Base-by-base conservation (phyloP, 2,113 vertebrate species). In the Falcunculus frontatus region DNA sequence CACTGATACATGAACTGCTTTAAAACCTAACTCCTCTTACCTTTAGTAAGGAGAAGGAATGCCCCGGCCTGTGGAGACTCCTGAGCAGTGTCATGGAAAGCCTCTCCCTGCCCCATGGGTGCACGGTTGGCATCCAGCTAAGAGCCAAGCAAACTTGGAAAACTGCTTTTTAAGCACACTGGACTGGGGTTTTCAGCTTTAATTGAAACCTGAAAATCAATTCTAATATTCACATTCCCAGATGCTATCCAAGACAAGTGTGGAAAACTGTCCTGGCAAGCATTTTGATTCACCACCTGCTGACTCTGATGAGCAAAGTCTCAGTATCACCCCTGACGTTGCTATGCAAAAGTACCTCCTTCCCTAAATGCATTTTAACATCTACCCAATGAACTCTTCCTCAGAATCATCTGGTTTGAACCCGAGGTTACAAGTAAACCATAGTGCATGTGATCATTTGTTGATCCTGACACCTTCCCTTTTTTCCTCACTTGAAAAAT, bases 11-110 rank as follows among this genome's bases (percentile, higher is more conserved):
- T 67, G 49, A 95, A 95, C 62, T 70, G 74, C 87, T 89, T 92
- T 59, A 83, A 87, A 96, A 93, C 76, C 76, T 73, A 94, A 95
- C 96, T 97, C 86, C 88, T 89, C 83, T 91, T 84, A 87, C 78
- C 80, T 85, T 63, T 44, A 69, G 80, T 49, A 78, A 83, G 63
- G 62, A 97, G 75, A 79, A 65, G 89, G 72, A 82, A 87, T 64
- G 47, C 50, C 96, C 95, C 92, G 78, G 76, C 59, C 74, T 85
- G 18, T 4, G 5, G 33, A 55, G 65, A 37, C 21, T 88, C 33
- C 52, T 49, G 8, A 7, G 41, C 9, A 62, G 3, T 14, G 1
- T 37, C 5, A 1, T 3, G 20, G 49, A 53, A 70, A 87, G 21
- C n/a, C 6, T 67, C 47, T 59, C 21, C 39, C 67, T 30, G n/a